Base-by-base conservation (phyloP, 2,797 vertebrate genomes). In the Okamejei kenojei region DNA sequence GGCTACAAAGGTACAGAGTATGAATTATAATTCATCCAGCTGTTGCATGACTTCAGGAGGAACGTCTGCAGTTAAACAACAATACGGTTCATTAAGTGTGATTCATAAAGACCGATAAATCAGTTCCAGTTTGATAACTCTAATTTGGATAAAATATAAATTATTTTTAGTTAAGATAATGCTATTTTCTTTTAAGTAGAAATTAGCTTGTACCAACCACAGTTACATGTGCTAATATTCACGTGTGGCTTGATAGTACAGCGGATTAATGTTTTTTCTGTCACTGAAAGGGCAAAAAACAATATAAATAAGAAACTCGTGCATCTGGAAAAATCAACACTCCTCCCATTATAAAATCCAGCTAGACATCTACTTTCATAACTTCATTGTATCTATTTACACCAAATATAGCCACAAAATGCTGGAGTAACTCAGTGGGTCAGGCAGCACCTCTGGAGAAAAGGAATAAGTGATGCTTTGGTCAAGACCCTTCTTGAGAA, bases 1-100 rank as follows among this genome's bases (percentile, higher is more conserved):
- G 96, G 94, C 98, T 99, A 95, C 17, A 26, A 45, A 29, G 38
- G 21, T 32, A 88, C 9, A 88, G 84, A 68, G 17, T 9, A 32
- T 88, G n/a, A n/a, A 23, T 88, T 88, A 68, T 17, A 88, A 35
- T 8, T 63, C 26, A 32, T 2, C 84, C 82, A 15, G 54, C 80
- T 63, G 15, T 61, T 26, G 63, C 84, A 82, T 13, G 80, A 38
- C 2, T 81, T 81, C 79, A 65, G 82, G 10, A 32, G 58, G 5
- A n/a, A 32, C 7, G 82, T n/a, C 58, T 63, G 29, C 11, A 65
- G 61, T 65, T 65, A 17, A 15, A 32, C 29, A 88, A 88, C 32
- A n/a, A 17, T 81, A 54, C 7, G 54, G 23, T 5, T 4, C 29
- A 23, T 29, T 82, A 54, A 54, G 45, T 4, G 71, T 23, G 21